These are phyloP conservation scores for Prosapia bicincta DNA, from an alignment of 2,888 invertebrate species.

Conservation along the genomic window DNA sequence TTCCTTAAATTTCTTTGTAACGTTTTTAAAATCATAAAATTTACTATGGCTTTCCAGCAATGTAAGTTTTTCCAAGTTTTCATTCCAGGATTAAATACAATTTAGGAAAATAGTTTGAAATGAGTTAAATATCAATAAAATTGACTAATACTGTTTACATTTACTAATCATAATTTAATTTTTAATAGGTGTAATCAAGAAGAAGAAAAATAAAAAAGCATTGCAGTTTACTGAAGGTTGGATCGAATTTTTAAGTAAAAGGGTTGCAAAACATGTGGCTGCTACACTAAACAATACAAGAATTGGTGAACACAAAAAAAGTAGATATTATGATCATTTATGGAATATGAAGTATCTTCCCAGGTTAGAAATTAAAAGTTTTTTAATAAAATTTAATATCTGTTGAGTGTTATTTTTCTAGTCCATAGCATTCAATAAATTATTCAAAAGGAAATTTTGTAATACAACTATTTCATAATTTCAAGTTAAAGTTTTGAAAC, in stretches of 20 bases:
- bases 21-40: too few species aligned
- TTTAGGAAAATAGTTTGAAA: too few species aligned
- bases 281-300: conserved; percentile 77
- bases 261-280: conserved; percentile 84
- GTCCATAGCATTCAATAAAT: too few species aligned
- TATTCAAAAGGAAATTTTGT: too few species aligned
- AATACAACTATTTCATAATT: background rate
- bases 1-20: too few species aligned
- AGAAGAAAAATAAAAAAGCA: conserved; percentile 51
- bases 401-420: too few species aligned
- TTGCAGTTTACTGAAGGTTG: conserved; percentile 87
- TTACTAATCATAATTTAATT: background rate
- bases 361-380: conserved; percentile 49
- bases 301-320: conserved; percentile 80
- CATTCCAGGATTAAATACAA: too few species aligned
- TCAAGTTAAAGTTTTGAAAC: background rate
- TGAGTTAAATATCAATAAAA: too few species aligned
- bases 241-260: conserved; percentile 91
- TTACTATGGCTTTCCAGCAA: too few species aligned
- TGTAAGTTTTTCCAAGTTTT: too few species aligned
- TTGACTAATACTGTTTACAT: too few species aligned
- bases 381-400: background rate
- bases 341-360: conserved; percentile 98
- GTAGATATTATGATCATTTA: conserved; percentile 82
- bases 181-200: background rate